A percentile compares a stretch with the other conserved stretches of the same genome.
Conservation (phyloP, 2,888 invertebrate species). For the Himalopsyche anomala region DNA sequence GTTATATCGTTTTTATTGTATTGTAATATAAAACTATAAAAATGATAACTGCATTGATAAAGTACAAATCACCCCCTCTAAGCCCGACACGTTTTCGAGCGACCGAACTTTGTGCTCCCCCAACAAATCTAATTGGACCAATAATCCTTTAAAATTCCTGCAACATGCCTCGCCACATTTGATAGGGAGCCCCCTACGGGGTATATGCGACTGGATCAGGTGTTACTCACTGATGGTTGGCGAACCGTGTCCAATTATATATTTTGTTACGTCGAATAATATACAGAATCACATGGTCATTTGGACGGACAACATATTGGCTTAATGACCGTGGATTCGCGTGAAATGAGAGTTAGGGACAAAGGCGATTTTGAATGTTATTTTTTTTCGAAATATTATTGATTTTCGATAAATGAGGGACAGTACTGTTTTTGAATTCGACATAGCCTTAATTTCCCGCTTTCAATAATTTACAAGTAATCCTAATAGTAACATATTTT, state of each 20-base stretch:
- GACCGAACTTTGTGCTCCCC: constrained; percentile 28
- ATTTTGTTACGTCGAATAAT: neutral
- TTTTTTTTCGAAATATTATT: neutral
- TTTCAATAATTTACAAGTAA: too few relatives aligned
- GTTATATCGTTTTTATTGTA: too few relatives aligned
- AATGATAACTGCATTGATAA: too few relatives aligned
- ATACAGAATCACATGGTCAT: too few relatives aligned
- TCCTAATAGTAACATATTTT: too few relatives aligned
- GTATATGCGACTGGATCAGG: constrained; percentile 11
- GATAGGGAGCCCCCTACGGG: constrained; percentile 20
- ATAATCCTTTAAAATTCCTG: constrained; percentile 64
- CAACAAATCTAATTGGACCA: constrained; percentile 63
- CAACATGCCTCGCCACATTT: constrained; percentile 60
- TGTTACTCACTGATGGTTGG: neutral
- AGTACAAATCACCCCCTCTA: neutral
- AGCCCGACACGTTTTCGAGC: constrained; percentile 41
- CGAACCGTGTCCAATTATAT: constrained; percentile 25
- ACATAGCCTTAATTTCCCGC: too few relatives aligned
- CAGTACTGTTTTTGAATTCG: too few relatives aligned
- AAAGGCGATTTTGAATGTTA: neutral
- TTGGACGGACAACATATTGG: too few relatives aligned
- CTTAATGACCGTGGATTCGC: neutral
- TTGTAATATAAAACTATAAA: too few relatives aligned
- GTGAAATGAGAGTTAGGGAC: too few relatives aligned
- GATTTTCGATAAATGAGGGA: too few relatives aligned